Evolutionary conservation across 2,888 invertebrate species (phyloP).

Genomic region (Epinotia demarniana): DNA sequence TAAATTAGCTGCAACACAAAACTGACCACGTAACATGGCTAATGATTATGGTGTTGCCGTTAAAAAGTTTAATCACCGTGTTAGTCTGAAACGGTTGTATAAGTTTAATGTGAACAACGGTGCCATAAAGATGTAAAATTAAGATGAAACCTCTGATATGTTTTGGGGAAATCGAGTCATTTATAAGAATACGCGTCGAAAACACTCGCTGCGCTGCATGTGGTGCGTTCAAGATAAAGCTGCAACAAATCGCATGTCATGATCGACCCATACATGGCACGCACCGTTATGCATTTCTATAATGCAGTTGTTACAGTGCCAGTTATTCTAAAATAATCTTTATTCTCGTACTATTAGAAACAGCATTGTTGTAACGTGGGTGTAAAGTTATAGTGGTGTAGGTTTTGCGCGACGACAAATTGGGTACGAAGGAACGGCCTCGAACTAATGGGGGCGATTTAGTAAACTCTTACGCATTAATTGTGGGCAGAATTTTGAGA

Average conservation of each 20-base stretch:
- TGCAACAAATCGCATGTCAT: constrained; percentile 78
- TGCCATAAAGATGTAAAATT: constrained; percentile 37
- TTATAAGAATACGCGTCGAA: constrained; percentile 39
- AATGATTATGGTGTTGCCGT: constrained; percentile 35
- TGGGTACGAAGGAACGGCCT: constrained; percentile 59
- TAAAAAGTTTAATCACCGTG: constrained; percentile 37
- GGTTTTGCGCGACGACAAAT: constrained; percentile 56
- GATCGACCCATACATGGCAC: constrained; percentile 68
- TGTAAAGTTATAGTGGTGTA: constrained; percentile 11
- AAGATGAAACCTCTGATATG: constrained; percentile 38
- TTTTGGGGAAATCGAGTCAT: constrained; percentile 32
- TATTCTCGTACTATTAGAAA: constrained; percentile 38
- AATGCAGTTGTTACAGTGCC: constrained; percentile 13
- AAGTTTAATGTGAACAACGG: constrained; percentile 36
- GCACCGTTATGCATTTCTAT: constrained; percentile 70
- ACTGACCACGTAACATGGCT: constrained; percentile 38
- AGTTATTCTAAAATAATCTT: constrained; percentile 49
- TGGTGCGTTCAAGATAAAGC: constrained; percentile 61
- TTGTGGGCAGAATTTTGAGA: constrained; percentile 32
- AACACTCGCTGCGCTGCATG: constrained; percentile 49
- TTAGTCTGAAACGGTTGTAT: constrained; percentile 39
- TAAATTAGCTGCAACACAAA: constrained; percentile 30
- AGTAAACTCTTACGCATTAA: constrained; percentile 44
- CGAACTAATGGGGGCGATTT: constrained; percentile 49
- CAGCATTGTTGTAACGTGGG: background rate